A percentile compares a stretch with the other conserved stretches of the same genome.
These are phyloP conservation scores for Microtus agrestis DNA, from an alignment of 2,797 vertebrate species.

Conservation along the genomic window DNA sequence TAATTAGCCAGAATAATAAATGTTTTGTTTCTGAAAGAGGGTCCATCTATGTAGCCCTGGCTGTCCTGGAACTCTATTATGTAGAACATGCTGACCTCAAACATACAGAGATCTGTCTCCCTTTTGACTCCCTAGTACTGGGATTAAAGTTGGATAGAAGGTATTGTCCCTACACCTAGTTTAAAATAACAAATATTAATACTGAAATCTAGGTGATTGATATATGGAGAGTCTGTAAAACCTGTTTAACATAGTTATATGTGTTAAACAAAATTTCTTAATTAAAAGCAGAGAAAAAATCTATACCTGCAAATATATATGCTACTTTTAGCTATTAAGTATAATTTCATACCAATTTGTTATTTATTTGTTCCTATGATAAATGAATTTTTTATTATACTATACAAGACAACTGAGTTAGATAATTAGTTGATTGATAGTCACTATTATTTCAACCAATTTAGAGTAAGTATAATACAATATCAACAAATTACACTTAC, in stretches of 20 bases:
- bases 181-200: conserved; percentile 42
- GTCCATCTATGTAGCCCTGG: background rate
- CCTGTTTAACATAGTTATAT: conserved; percentile 2
- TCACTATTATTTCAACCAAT: conserved; percentile 55
- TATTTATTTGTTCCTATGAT: conserved; percentile 45
- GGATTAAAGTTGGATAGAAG: background rate
- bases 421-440: conserved; percentile 54
- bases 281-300: conserved; percentile 7
- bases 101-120: background rate
- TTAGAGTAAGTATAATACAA: conserved; percentile 21
- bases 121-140: background rate
- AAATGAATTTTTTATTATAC: background rate
- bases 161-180: background rate
- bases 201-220: conserved; percentile 31
- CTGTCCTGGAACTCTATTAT: background rate
- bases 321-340: conserved; percentile 27
- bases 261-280: conserved; percentile 48
- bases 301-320: background rate
- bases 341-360: conserved; percentile 31
- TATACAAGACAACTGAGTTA: conserved; percentile 30
- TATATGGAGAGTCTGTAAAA: conserved; percentile 1
- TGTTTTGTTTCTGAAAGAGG: background rate
- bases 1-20: background rate
- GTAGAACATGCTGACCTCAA: background rate
- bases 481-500: conserved; percentile 59